Base-by-base conservation (phyloP, 2,888 invertebrate genomes). In the Zonitis immaculata region DNA sequence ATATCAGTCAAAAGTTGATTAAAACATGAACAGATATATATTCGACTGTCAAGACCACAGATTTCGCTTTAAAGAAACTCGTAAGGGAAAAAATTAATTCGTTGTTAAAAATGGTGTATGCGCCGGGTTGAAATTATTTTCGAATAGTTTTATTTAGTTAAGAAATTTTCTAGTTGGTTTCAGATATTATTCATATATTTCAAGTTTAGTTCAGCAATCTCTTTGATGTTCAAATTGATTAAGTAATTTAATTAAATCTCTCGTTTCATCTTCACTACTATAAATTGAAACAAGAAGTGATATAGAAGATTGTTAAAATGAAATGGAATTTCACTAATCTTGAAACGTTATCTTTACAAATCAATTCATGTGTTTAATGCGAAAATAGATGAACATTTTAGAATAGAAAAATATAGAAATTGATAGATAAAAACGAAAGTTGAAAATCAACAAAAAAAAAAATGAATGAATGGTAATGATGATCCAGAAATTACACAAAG, bases 1-100 rank as follows among this genome's bases (percentile, higher is more conserved):
- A 62, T 65, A 68, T 67, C 65, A 63, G 65, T 68, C 68, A 66
- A 65, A 66, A 67, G 65, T 67, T 68, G 68, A 69, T 69, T 67
- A 68, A 67, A 68, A 18, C 35, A 9, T 18, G 16, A 35, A 35
- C 14, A 18, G 35, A 35, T 35, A 35, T 18, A 18, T 35, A n/a
- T n/a, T 14, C 16, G 9, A 3, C 14, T 7, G 14, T 35, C 14
- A 1, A 8, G 12, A 35, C 35, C 35, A 8, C 35, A 16, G 16
- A 7, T 35, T 35, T 7, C 9, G 9, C 27, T 9, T 9, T 7
- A 7, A 1, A 8, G 9, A 27, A 27, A 27, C 7, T 25, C 7
- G 25, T 25, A 1, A 25, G 1, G 6, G 1, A 9, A 27, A 27
- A 27, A 9, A 27, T 3, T 1, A 27, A 27, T 8, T 25, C 7